Conservation (phyloP, 2,797 vertebrate genomes). For the Melanogrammus aeglefinus region DNA sequence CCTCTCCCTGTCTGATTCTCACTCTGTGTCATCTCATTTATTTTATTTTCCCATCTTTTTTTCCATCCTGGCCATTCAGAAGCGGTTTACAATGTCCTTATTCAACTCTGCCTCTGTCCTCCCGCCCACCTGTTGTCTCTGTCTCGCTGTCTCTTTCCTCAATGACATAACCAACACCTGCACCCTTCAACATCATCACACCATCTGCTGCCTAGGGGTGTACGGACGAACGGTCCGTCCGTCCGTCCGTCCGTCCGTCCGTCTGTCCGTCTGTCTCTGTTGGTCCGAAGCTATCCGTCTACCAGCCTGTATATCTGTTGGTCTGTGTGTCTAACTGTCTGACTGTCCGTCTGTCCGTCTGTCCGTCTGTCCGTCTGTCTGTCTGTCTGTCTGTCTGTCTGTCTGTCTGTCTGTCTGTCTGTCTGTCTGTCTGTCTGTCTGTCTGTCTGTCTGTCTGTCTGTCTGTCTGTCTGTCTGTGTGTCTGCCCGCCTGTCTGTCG, state of each 20-base stretch:
- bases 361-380: no score
- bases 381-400: no score
- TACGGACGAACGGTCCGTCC: no score
- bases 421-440: no score
- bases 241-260: conserved; percentile 14
- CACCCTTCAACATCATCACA: no score
- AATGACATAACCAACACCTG: no score
- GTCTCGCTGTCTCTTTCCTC: conserved; percentile 18
- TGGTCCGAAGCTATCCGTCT: neutral
- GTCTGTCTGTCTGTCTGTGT: no score
- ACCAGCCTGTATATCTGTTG: neutral
- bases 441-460: no score
- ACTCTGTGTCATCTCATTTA: neutral
- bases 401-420: no score
- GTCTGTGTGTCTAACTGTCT: neutral
- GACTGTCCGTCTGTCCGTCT: no score
- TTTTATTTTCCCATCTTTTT: neutral
- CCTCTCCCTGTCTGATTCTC: conserved; percentile 11
- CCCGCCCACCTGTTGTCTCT: conserved; percentile 16
- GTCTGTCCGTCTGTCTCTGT: conserved; percentile 17
- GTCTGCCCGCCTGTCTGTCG: no score
- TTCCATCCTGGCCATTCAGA: conserved; percentile 14
- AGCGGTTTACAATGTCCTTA: conserved; percentile 11
- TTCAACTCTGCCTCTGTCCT: conserved; percentile 10
- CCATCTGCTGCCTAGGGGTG: no score